Evolutionary conservation across 2,797 vertebrate species (phyloP).

Genomic region (Poeciliopsis infans): DNA sequence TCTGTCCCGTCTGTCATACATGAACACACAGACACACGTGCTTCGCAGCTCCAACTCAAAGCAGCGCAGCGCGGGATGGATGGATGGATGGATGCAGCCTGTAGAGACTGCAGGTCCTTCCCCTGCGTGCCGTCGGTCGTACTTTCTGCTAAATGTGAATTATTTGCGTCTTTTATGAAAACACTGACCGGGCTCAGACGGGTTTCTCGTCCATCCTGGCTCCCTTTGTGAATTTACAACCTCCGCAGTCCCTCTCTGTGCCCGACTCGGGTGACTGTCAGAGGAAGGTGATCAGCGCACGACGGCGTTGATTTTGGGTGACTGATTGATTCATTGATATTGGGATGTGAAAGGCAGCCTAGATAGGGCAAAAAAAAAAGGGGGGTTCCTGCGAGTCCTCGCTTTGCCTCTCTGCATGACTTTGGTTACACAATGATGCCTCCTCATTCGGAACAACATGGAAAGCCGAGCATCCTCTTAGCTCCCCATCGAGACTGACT

Average conservation of each 20-base stretch:
- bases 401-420: conserved; percentile 58
- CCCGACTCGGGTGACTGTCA: conserved; percentile 36
- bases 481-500: background rate
- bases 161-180: background rate
- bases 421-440: conserved; percentile 72
- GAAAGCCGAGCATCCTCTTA: conserved; percentile 4
- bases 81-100: background rate
- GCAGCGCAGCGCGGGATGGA: background rate
- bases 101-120: background rate
- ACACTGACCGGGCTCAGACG: conserved; percentile 28
- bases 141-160: background rate
- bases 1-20: conserved; percentile 23
- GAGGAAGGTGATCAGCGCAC: conserved; percentile 50
- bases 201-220: conserved; percentile 29
- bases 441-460: conserved; percentile 61
- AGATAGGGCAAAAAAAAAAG: conserved; percentile 3
- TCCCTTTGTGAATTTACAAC: conserved; percentile 13
- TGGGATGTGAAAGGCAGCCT: conserved; percentile 1
- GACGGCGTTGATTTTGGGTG: conserved; percentile 39
- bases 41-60: conserved; percentile 41
- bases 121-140: conserved; percentile 10
- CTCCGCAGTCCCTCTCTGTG: conserved; percentile 9
- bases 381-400: conserved; percentile 32
- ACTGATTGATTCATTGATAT: conserved; percentile 60
- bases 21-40: conserved; percentile 57